Conservation (phyloP, 2,113 vertebrate species). For the Antechinus flavipes region DNA sequence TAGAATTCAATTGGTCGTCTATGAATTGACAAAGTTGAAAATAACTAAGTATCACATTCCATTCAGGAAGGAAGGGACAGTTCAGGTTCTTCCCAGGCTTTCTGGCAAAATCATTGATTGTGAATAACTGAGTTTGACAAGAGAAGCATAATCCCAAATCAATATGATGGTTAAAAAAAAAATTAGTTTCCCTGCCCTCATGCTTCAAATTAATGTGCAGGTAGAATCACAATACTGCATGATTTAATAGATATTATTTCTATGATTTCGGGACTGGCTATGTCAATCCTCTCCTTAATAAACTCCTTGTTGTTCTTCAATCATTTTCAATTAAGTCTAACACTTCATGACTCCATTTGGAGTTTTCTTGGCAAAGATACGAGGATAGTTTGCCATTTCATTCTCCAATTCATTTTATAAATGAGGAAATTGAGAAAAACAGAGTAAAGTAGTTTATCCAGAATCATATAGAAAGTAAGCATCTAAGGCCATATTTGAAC, state of each 20-base stretch:
- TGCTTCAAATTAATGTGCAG: neutral
- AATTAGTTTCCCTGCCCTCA: neutral
- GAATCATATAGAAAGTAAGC: too few relatives aligned
- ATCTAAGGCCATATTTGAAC: too few relatives aligned
- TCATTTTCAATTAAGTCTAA: too few relatives aligned
- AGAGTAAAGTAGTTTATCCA: too few relatives aligned
- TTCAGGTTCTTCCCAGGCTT: neutral
- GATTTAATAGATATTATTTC: neutral
- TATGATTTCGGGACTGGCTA: too few relatives aligned
- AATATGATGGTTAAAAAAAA: neutral
- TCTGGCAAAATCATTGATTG: neutral
- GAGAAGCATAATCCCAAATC: neutral
- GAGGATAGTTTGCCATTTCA: too few relatives aligned
- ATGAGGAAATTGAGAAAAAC: too few relatives aligned
- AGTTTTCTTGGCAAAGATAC: too few relatives aligned
- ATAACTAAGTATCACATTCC: slow-evolving; percentile 13
- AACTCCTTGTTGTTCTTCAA: too few relatives aligned
- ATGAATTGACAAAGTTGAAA: slow-evolving; percentile 55
- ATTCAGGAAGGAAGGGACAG: slow-evolving; percentile 1
- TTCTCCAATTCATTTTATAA: too few relatives aligned
- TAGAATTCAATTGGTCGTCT: slow-evolving; percentile 52
- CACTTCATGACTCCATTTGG: too few relatives aligned
- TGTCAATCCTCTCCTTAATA: too few relatives aligned
- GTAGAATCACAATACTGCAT: neutral
- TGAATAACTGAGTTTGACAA: rapidly evolving